Base-by-base conservation (phyloP, 2,888 invertebrate genomes). In the Coelogynopora nodosa region DNA sequence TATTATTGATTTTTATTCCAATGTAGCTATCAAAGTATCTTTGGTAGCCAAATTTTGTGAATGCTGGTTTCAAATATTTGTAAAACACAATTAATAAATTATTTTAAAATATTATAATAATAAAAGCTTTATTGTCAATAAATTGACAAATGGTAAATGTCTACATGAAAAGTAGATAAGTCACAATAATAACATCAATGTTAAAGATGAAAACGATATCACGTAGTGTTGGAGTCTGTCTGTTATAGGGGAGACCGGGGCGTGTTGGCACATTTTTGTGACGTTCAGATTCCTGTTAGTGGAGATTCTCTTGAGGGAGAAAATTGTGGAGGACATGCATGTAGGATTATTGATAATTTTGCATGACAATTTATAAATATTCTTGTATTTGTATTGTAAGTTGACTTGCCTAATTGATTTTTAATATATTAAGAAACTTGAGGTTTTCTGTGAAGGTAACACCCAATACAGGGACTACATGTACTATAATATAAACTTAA, bases 161-260 rank as follows among this genome's bases (percentile, higher is more conserved):
- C 18, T 49, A 49, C 49, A 49, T 13, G 5, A 49, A 49, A 18
- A 18, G 49, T 49, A 49, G 49, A 49, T 13, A 49, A 49, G 49
- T 49, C 5, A 13, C 49, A 18, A 18, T 49, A 49, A 13, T 13
- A 49, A 49, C 49, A 49, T 49, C 49, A 49, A 49, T 49, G n/a
- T n/a, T n/a, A n/a, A n/a, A n/a, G n/a, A n/a, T n/a, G n/a, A n/a
- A n/a, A n/a, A n/a, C n/a, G n/a, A n/a, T n/a, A n/a, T n/a, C n/a
- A n/a, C n/a, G n/a, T n/a, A 74, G 74, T 74, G 74, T 74, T 74
- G 74, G 23, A 26, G 74, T 74, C 74, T 74, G 74, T 74, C 74
- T 74, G 74, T 74, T 74, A n/a, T n/a, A n/a, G n/a, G n/a, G n/a
- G n/a, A n/a, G n/a, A n/a, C n/a, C n/a, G n/a, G n/a, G n/a, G n/a